A percentile compares a stretch with the other conserved stretches of the same genome.
Evolutionary conservation across 2,113 vertebrate genomes (phyloP).

Genomic region (Calyptommatus sinebrachiatus): DNA sequence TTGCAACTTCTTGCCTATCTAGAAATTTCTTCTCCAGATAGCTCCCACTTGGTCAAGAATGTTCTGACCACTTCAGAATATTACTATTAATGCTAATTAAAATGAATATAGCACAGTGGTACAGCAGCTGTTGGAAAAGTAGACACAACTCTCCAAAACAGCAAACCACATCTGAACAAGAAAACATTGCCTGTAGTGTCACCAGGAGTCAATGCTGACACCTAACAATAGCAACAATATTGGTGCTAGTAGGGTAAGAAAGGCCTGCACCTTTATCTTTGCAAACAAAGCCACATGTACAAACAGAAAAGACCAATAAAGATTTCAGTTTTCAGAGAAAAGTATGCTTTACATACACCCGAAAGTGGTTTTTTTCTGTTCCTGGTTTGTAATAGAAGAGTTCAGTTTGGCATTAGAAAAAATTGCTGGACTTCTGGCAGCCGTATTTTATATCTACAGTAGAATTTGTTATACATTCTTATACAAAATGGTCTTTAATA

Average conservation of each 20-base stretch:
- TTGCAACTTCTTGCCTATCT: too few species aligned
- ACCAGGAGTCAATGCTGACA: too few species aligned
- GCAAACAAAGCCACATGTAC: not conserved
- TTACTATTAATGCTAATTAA: too few species aligned
- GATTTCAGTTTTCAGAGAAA: not conserved
- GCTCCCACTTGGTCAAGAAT: too few species aligned
- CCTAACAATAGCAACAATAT: not conserved
- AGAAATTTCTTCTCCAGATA: too few species aligned
- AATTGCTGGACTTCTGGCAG: slow-evolving; percentile 18
- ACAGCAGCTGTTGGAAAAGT: too few species aligned
- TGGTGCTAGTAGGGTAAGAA: not conserved
- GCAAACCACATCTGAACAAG: too few species aligned
- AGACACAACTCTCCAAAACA: too few species aligned
- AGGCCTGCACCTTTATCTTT: not conserved
- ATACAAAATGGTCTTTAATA: slow-evolving; percentile 27
- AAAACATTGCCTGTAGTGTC: too few species aligned
- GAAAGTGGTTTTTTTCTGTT: not conserved
- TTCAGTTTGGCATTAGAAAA: not conserved
- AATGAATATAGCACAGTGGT: too few species aligned
- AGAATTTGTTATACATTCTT: slow-evolving; percentile 25
- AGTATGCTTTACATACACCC: not conserved
- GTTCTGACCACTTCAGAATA: too few species aligned
- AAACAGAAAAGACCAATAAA: not conserved
- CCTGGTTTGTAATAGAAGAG: not conserved
- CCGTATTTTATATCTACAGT: not conserved